Conservation (phyloP, 2,113 vertebrate species). For the Recurvirostra avosetta region DNA sequence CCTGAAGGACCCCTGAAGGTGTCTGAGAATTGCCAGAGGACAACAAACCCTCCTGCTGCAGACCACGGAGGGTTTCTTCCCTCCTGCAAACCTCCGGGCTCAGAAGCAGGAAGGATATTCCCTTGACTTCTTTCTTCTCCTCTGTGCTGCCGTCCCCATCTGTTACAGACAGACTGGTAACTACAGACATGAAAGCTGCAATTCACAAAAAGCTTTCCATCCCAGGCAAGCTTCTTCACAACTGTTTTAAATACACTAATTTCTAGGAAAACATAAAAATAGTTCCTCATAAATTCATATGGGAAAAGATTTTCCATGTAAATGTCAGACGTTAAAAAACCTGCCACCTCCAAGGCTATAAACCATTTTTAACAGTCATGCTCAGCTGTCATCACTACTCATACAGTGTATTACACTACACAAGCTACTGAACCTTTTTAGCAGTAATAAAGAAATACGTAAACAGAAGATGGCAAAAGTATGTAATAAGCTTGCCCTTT, state of each 20-base stretch:
- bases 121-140: neutral
- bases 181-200: neutral
- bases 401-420: neutral
- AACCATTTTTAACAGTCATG: neutral
- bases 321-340: neutral
- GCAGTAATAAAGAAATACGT: neutral
- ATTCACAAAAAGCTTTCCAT: neutral
- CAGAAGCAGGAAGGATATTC: neutral
- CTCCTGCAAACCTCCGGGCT: neutral
- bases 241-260: neutral
- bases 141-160: neutral
- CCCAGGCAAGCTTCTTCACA: neutral
- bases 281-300: neutral
- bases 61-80: neutral
- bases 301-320: neutral
- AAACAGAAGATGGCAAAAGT: neutral
- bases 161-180: neutral
- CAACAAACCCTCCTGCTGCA: neutral
- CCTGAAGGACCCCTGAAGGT: neutral
- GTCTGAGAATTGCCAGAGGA: neutral
- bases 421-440: neutral
- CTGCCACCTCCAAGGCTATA: neutral
- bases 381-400: neutral
- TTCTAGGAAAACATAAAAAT: conserved; percentile 39
- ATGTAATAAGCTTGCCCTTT: neutral